A percentile compares a stretch with the other conserved stretches of the same genome.
These are phyloP conservation scores for Pygoscelis adeliae DNA, from an alignment of 2,113 vertebrate genomes.

Conservation along the genomic window DNA sequence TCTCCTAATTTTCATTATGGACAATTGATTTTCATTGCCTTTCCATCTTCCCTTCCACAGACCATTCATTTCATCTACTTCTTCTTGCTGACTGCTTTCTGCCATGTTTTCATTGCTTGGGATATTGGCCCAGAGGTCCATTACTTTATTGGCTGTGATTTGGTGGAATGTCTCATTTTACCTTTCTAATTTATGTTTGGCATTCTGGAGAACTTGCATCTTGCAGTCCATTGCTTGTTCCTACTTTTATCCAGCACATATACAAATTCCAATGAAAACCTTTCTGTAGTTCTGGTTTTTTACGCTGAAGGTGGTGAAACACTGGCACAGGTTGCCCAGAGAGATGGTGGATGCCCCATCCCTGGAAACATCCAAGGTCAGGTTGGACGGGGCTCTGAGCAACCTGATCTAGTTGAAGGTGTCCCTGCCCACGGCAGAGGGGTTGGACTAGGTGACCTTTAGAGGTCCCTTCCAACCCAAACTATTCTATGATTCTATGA, in stretches of 20 bases:
- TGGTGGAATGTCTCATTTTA: background rate
- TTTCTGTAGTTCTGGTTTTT: background rate
- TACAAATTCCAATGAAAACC: background rate
- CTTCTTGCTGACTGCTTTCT: background rate
- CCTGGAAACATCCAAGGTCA: no score
- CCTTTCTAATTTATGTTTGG: background rate
- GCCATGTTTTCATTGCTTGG: background rate
- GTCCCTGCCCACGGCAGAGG: no score
- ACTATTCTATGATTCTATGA: background rate
- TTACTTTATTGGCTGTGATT: background rate
- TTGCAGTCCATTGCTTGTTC: background rate
- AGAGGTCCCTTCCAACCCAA: no score
- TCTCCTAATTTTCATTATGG: background rate
- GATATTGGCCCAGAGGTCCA: background rate
- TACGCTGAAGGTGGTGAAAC: no score
- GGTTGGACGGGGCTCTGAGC: no score
- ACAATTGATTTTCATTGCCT: background rate
- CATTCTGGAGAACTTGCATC: background rate
- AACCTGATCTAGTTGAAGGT: no score
- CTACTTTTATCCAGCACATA: background rate
- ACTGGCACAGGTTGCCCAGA: no score
- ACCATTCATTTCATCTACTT: background rate
- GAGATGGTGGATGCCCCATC: no score
- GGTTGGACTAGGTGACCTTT: no score
- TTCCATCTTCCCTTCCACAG: background rate